These are phyloP conservation scores for Patella pellucida DNA, from an alignment of 2,888 invertebrate genomes.

Conservation along the genomic window DNA sequence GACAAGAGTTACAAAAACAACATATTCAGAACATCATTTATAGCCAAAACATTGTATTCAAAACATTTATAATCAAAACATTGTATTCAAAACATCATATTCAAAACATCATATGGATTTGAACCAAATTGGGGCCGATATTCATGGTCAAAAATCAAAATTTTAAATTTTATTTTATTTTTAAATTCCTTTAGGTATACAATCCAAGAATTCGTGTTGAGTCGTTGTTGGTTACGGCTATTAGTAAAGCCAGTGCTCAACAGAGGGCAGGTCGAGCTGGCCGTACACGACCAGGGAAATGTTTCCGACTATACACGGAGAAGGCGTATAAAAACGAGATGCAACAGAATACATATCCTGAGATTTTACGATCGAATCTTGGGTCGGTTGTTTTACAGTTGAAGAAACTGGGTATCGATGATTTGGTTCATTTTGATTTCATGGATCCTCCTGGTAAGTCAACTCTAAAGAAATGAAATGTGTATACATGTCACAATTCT, in stretches of 20 bases:
- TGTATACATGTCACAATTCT: no score
- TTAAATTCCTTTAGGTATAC: conserved; percentile 76
- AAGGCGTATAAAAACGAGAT: conserved; percentile 90
- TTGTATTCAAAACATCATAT: no score
- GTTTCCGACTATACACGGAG: conserved; percentile 88
- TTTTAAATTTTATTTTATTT: neutral
- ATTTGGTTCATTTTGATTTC: conserved; percentile 99
- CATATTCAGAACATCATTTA: no score
- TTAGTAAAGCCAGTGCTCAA: conserved; percentile 98
- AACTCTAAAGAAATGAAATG: no score
- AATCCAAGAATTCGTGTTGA: conserved; percentile 94
- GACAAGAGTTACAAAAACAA: no score
- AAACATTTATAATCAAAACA: no score
- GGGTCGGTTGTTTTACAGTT: conserved; percentile 98
- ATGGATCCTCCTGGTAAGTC: conserved; percentile 93
- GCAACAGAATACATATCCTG: conserved; percentile 98
- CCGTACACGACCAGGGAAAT: conserved; percentile 97
- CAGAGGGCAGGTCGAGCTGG: conserved; percentile 98
- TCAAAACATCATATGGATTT: no score
- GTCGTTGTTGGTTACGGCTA: conserved; percentile 96
- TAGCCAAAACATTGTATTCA: no score
- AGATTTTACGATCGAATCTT: conserved; percentile 92
- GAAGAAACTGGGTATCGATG: conserved; percentile 98
- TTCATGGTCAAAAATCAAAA: neutral
- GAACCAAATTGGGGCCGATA: no score